These are phyloP conservation scores for Gastrophysa polygoni DNA, from an alignment of 2,888 invertebrate genomes.

Conservation along the genomic window DNA sequence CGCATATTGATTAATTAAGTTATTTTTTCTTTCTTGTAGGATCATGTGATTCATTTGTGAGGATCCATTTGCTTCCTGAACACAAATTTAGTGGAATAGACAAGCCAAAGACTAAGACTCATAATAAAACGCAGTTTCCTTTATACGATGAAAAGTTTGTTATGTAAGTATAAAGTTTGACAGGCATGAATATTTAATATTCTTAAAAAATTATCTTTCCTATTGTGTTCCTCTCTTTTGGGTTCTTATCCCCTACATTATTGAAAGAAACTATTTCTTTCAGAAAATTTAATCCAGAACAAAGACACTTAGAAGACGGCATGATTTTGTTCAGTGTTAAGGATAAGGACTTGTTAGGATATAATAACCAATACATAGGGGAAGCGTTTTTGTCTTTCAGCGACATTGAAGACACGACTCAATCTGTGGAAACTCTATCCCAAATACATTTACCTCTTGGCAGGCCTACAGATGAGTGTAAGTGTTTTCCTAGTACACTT, in stretches of 20 bases:
- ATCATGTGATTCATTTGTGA: conserved; percentile 90
- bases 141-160: conserved; percentile 93
- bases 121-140: conserved; percentile 92
- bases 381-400: conserved; percentile 88
- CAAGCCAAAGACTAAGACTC: conserved; percentile 87
- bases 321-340: conserved; percentile 89
- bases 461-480: conserved; percentile 72
- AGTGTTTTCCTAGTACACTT: too few relatives aligned
- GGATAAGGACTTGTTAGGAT: conserved; percentile 93
- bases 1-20: not conserved
- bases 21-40: conserved; percentile 60
- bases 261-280: too few relatives aligned
- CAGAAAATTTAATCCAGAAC: conserved; percentile 75
- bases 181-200: too few relatives aligned
- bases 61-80: conserved; percentile 83
- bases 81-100: conserved; percentile 77
- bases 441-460: conserved; percentile 77
- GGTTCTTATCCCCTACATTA: too few relatives aligned
- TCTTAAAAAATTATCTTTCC: too few relatives aligned
- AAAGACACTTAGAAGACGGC: conserved; percentile 70
- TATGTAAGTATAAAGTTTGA: conserved; percentile 82
- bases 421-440: conserved; percentile 67
- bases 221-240: too few relatives aligned
- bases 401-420: conserved; percentile 70
- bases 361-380: conserved; percentile 92